Conservation (phyloP, 2,113 vertebrate genomes). For the Elephantulus edwardii region DNA sequence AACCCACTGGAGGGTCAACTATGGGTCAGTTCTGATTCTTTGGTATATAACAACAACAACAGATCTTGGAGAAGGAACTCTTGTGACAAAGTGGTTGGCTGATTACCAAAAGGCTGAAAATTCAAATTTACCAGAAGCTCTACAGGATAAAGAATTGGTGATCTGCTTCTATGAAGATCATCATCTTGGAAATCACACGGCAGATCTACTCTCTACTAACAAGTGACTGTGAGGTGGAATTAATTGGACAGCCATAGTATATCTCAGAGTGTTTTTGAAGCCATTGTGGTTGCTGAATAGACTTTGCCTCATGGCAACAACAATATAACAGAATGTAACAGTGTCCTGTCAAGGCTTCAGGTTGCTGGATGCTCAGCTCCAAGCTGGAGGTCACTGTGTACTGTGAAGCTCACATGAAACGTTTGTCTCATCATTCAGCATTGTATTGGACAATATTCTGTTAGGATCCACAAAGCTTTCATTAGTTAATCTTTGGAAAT, state of each 20-base stretch:
- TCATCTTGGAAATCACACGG: background rate
- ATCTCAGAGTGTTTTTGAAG: background rate
- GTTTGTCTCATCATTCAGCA: background rate
- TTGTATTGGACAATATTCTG: background rate
- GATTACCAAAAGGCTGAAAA: background rate
- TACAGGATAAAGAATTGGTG: background rate
- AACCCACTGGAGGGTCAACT: too few relatives aligned
- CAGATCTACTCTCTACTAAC: background rate
- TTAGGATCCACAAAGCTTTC: background rate
- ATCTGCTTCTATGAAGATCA: background rate
- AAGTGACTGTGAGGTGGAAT: background rate
- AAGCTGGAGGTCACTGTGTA: background rate
- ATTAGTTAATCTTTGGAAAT: background rate
- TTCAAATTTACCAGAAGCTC: background rate
- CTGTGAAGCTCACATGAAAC: background rate
- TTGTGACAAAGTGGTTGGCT: background rate
- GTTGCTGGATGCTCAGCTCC: background rate
- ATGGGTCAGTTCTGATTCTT: too few relatives aligned
- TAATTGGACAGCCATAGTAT: background rate
- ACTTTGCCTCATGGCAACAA: background rate
- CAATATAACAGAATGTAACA: background rate
- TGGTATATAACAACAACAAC: too few relatives aligned
- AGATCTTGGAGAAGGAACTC: background rate
- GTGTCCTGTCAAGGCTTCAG: background rate
- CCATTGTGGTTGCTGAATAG: background rate